phyloP scores from a whole-genome alignment of 37 sponge, comb jelly and placozoan genomes.

The Oscarella lobularis region DNA sequence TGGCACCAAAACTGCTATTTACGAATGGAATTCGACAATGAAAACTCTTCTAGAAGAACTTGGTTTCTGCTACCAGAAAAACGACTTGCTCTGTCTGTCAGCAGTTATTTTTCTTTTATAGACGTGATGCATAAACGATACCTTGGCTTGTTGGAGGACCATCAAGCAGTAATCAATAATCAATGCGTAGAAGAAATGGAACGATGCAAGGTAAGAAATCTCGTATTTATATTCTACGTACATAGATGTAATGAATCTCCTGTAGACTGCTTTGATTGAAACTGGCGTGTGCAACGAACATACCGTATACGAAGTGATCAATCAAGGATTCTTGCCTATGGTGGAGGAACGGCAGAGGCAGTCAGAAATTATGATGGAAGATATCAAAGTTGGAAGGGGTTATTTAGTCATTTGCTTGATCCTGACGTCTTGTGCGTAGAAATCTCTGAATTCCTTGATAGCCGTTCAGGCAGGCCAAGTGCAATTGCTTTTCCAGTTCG shows the following conservation, averaged over 20 bases:
- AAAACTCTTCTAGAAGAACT: slow-evolving; percentile 18
- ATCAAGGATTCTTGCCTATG: slow-evolving; percentile 34
- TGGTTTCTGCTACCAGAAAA: too few species aligned
- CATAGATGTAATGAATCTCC: not conserved
- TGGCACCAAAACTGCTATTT: slow-evolving; percentile 15
- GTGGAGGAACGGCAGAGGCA: slow-evolving; percentile 17
- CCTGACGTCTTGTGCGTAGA: too few species aligned
- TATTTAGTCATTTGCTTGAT: too few species aligned
- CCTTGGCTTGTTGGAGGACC: slow-evolving; percentile 14
- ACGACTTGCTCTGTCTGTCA: too few species aligned
- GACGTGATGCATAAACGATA: slow-evolving; percentile 14
- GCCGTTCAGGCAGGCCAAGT: slow-evolving; percentile 22
- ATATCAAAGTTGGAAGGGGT: slow-evolving; percentile 20
- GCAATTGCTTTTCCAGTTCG: slow-evolving; percentile 37
- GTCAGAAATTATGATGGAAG: slow-evolving; percentile 11
- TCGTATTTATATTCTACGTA: not conserved
- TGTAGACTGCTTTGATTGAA: not conserved
- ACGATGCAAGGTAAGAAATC: slow-evolving; percentile 19
- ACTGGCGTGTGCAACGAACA: not conserved
- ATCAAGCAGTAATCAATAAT: slow-evolving; percentile 10
- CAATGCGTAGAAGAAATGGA: slow-evolving; percentile 35
- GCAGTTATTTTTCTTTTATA: too few species aligned
- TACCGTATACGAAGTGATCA: slow-evolving; percentile 20
- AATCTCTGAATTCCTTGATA: slow-evolving; percentile 14
- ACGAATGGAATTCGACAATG: slow-evolving; percentile 20